These are phyloP conservation scores for Idaea aversata DNA, from an alignment of 2,888 invertebrate genomes.

Conservation along the genomic window DNA sequence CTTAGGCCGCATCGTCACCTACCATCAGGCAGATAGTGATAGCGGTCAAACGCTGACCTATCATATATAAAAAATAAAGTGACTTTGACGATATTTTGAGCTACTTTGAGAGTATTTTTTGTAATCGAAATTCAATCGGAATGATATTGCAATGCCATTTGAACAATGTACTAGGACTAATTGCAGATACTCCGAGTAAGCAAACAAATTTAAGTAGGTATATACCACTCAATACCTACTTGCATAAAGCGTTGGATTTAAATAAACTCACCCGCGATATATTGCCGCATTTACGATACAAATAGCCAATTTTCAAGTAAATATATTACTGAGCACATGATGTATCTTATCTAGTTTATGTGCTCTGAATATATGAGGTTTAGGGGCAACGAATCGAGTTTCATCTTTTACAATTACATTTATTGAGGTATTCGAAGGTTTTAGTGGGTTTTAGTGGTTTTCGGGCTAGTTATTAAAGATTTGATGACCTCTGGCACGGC, in stretches of 20 bases:
- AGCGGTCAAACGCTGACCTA: too few species aligned
- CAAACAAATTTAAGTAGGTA: too few species aligned
- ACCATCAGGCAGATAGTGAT: too few species aligned
- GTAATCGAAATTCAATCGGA: too few species aligned
- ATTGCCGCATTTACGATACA: constrained; percentile 40
- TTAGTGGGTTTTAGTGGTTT: neutral
- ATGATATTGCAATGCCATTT: too few species aligned
- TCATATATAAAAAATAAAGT: too few species aligned
- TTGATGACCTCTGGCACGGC: too few species aligned
- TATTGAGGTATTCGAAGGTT: neutral
- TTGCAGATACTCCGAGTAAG: too few species aligned
- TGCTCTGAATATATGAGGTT: constrained; percentile 23
- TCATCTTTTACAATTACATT: neutral
- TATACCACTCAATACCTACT: neutral
- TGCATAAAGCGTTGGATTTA: neutral
- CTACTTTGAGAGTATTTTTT: too few species aligned
- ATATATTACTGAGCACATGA: constrained; percentile 40
- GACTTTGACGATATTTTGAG: too few species aligned
- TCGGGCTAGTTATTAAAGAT: neutral
- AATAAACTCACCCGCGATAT: constrained; percentile 30
- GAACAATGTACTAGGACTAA: too few species aligned
- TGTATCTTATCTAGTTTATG: constrained; percentile 27
- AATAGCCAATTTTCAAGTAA: constrained; percentile 53
- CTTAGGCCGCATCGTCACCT: too few species aligned
- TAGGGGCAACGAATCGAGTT: constrained; percentile 15